phyloP scores from a whole-genome alignment of 2,113 vertebrate species.

The Sciurus niger region DNA sequence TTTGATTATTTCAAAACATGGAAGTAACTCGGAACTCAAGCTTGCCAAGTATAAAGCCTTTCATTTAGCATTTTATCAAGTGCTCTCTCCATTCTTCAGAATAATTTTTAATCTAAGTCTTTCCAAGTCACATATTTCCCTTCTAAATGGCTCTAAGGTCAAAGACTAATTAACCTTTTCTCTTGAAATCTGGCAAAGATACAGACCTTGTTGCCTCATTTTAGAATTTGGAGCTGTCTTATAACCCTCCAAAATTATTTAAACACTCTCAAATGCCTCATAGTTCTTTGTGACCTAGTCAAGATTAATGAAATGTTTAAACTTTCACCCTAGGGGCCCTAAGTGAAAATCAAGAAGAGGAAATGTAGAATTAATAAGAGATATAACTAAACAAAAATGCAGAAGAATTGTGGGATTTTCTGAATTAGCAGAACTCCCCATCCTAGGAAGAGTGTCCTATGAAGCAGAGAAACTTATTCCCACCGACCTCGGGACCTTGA shows the following conservation, averaged over 20 bases:
- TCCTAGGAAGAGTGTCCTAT: not conserved
- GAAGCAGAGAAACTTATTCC: not conserved
- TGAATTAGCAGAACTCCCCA: not conserved
- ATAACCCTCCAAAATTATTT: constrained; percentile 47
- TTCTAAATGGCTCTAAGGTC: constrained; percentile 59
- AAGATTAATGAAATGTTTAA: constrained; percentile 28
- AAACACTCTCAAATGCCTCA: constrained; percentile 12
- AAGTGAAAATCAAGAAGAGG: not conserved
- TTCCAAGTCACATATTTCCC: constrained; percentile 57
- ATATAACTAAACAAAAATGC: constrained; percentile 28
- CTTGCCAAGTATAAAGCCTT: not conserved
- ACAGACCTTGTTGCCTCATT: constrained; percentile 11
- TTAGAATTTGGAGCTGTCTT: constrained; percentile 51
- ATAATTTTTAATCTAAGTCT: constrained; percentile 59
- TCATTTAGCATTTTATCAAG: constrained; percentile 45
- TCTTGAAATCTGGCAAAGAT: constrained; percentile 60
- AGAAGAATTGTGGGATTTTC: not conserved
- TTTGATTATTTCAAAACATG: constrained; percentile 44
- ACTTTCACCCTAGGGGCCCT: not conserved
- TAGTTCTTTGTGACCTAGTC: not conserved
- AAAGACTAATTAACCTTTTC: constrained; percentile 69
- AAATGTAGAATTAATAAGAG: not conserved
- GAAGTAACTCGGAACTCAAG: constrained; percentile 35
- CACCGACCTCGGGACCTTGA: not conserved
- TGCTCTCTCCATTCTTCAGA: constrained; percentile 49